Base-by-base conservation (phyloP, 1,140 invertebrate species). In the Magallana angulata region DNA sequence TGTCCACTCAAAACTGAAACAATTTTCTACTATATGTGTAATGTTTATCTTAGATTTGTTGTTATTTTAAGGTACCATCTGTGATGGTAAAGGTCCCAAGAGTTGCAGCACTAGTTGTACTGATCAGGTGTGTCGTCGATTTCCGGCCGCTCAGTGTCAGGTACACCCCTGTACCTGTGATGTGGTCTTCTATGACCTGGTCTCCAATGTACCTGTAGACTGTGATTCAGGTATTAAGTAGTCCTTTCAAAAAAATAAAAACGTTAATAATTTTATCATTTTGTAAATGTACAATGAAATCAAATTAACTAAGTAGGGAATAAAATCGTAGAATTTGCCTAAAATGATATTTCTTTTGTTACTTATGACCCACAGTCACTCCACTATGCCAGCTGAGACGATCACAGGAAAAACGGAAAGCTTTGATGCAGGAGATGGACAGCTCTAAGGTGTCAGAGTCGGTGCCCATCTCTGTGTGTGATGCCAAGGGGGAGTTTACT, bases 161-260 rank as follows among this genome's bases (percentile, higher is more conserved):
- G 68, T 89, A 1, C 84, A 87, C 18, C 82, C 85, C 11, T 89
- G 88, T 83, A 89, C 56, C 14, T 89, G 88, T 86, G 62, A 84
- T 7, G 58, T 85, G 36, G 57, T 84, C 18, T 89, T 89, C 59
- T 86, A 30, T 68, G 88, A 89, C 59, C 88, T 85, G 30, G 82
- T 89, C 62, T 64, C 85, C 36, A 80, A 57, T 48, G 62, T 84
- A 14, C 24, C 60, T 36, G 88, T 89, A 1, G 12, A 85, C 62
- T 89, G 88, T 62, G 16, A 88, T 60, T 24, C 57, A 59, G 87
- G 87, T 88, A 88, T n/a, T 48, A 2, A 48, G 36, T 48, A 48
- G 3, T 48, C 36, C 36, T 48, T 48, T 4, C 2, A 48, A 48
- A 4, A 48, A 48, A 48, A 2, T 48, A 48, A 48, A 48, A 48